Evolutionary conservation across 2,113 vertebrate genomes (phyloP), one percentile per base, ranked within the genome.

Genomic region (Dendrocopos noguchii): DNA sequence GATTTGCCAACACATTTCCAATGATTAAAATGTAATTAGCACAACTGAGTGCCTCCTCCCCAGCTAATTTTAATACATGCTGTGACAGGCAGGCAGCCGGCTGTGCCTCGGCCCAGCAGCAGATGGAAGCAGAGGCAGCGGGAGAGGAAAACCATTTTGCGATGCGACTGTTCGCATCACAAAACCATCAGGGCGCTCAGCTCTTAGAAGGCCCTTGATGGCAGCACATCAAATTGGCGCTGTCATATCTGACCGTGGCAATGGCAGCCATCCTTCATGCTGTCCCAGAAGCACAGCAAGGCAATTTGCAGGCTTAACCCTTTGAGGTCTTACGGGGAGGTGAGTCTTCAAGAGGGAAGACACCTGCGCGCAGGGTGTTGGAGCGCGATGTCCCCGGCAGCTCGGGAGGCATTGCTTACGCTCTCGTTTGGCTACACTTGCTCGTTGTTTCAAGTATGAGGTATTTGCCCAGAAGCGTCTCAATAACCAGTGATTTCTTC

Each of bases 1-100:
- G 99, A 99, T 99, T 99, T 99, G 99, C 99, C 99, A 99, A 99
- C 99, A 99, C 99, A 99, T 99, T 99, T 99, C 98, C 98, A 99
- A 99, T 99, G 99, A 99, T 99, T 99, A 99, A 99, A 99, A 99
- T 99, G 99, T 99, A 99, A 99, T 99, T 99, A 99, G 99, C 99
- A 98, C 99, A 98, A 99, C 99, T 98, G 98, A 99, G 99, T 98
- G 98, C 99, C 99, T 99, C 99, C 99, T 99, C 99, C 99, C 99
- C 98, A 98, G 99, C 99, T 99, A 99, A 99, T 99, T 99, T 99
- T 98, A 98, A 99, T 98, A 97, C 99, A 98, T 98, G 98, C 99
- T 99, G 99, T 99, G 99, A 99, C 98, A 99, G 99, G 99, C 99
- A 99, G 99, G 98, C 99, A 98, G 98, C 98, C 98, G 98, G 98